A percentile compares a stretch with the other conserved stretches of the same genome.
Conservation (phyloP, 2,797 vertebrate species). For the Pseudomugil tenellus region DNA sequence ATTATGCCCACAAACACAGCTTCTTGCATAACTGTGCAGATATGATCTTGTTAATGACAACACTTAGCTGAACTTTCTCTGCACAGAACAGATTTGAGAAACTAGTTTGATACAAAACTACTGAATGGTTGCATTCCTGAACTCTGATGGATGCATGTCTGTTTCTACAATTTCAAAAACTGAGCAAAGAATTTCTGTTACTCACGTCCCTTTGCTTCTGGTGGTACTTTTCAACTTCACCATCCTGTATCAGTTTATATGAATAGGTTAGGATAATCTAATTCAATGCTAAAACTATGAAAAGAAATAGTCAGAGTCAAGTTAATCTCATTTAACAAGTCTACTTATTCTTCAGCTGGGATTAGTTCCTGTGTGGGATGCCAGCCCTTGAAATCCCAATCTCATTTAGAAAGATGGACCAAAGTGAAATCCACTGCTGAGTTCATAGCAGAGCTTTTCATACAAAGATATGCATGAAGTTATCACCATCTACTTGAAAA, state of each 20-base stretch:
- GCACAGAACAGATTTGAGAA: not conserved
- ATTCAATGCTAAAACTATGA: not conserved
- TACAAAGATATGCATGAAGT: not conserved
- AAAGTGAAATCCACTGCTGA: constrained; percentile 15
- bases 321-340: constrained; percentile 18
- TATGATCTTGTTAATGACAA: not conserved
- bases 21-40: not conserved
- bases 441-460: not conserved
- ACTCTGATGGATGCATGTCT: not conserved
- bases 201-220: not conserved
- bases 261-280: not conserved
- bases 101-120: not conserved
- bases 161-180: not conserved
- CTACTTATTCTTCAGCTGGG: not conserved
- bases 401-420: constrained; percentile 19
- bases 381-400: constrained; percentile 7
- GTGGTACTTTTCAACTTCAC: not conserved
- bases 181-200: not conserved
- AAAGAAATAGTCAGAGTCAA: constrained; percentile 1
- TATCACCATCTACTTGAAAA: not conserved
- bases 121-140: not conserved
- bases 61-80: not conserved
- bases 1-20: not conserved
- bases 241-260: not conserved
- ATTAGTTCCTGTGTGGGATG: constrained; percentile 10